These are phyloP conservation scores for Illadopsis cleaveri DNA, from an alignment of 2,113 vertebrate species.

Conservation along the genomic window DNA sequence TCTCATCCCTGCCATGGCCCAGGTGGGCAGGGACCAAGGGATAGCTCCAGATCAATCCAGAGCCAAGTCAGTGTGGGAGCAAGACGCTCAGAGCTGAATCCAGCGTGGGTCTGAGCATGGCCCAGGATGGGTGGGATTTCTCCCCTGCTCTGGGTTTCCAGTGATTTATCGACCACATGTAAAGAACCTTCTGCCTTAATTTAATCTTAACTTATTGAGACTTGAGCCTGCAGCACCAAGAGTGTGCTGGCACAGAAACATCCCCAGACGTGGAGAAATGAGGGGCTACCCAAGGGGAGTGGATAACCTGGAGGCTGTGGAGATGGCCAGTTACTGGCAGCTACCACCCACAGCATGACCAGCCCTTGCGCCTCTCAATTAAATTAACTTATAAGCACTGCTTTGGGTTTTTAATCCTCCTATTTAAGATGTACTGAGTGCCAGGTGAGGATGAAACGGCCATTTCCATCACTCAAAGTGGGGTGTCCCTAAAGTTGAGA, in stretches of 20 bases:
- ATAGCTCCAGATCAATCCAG: background rate
- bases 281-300: background rate
- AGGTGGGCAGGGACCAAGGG: background rate
- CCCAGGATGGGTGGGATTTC: background rate
- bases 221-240: background rate
- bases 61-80: accelerated
- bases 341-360: background rate
- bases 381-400: background rate
- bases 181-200: background rate
- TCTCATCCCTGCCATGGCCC: background rate
- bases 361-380: background rate
- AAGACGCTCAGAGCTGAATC: background rate
- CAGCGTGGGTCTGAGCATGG: accelerated
- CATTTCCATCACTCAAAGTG: background rate
- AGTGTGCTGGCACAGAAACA: background rate
- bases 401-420: background rate
- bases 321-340: accelerated
- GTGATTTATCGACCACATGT: accelerated
- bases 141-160: background rate
- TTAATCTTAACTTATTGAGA: background rate
- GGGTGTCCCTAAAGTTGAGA: background rate
- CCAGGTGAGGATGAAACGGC: background rate
- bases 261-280: accelerated
- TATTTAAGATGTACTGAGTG: background rate
- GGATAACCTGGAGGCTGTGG: accelerated